Evolutionary conservation across 2,113 vertebrate species (phyloP).

Genomic region (Rhinolophus sinicus): DNA sequence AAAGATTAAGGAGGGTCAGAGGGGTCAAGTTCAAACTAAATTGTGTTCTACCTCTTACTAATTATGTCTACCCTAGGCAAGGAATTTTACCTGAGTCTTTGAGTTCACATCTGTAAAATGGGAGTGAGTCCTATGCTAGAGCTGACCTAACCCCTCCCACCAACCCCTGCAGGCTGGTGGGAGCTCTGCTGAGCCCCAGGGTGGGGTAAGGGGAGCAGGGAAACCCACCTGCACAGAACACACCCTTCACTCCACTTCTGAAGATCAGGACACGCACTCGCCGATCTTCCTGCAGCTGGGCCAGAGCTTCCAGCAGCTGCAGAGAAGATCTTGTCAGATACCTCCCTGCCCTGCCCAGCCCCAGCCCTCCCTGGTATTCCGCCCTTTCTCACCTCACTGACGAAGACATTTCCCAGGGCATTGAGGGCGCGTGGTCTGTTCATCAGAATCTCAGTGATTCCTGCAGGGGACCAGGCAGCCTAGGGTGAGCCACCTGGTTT

Average conservation of each 20-base stretch:
- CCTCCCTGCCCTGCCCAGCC: neutral
- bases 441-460: constrained; percentile 93
- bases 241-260: constrained; percentile 92
- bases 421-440: constrained; percentile 91
- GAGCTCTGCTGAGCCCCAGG: neutral
- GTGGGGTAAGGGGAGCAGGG: neutral
- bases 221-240: constrained; percentile 95
- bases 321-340: neutral
- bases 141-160: neutral
- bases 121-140: neutral
- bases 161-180: neutral
- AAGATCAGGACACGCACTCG: constrained; percentile 91
- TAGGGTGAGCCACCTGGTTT: neutral
- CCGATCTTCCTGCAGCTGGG: constrained; percentile 86
- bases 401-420: constrained; percentile 93
- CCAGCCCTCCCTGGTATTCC: neutral
- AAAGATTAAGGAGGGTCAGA: neutral
- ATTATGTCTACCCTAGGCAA: neutral
- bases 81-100: neutral
- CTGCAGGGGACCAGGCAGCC: constrained; percentile 71
- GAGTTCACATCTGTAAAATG: neutral
- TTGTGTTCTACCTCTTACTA: neutral
- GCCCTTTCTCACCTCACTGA: constrained; percentile 90
- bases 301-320: constrained; percentile 90
- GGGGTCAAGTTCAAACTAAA: neutral